These are phyloP conservation scores for Siniperca undulata DNA, from an alignment of 2,797 vertebrate genomes.

Conservation along the genomic window DNA sequence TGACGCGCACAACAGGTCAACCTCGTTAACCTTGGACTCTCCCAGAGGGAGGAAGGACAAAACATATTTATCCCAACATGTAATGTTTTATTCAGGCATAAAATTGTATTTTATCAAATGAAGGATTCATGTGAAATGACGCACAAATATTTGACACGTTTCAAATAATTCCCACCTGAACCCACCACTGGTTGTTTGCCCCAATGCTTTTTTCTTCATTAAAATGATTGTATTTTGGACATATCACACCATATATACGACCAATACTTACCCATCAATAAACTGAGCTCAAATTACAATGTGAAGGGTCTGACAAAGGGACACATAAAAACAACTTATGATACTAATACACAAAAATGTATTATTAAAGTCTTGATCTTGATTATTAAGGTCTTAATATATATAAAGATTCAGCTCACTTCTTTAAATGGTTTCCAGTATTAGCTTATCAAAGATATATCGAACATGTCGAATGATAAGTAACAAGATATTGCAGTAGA, in stretches of 20 bases:
- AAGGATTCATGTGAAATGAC: constrained; percentile 4
- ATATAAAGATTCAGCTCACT: neutral
- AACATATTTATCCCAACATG: neutral
- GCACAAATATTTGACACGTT: neutral
- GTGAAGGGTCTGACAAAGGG: neutral
- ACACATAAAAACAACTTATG: neutral
- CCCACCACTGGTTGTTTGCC: neutral
- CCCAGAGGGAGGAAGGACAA: neutral
- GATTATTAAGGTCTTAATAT: too few relatives aligned
- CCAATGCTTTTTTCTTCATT: too few relatives aligned
- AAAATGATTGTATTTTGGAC: too few relatives aligned
- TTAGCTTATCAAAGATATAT: too few relatives aligned
- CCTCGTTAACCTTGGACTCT: constrained; percentile 19
- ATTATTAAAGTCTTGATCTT: neutral
- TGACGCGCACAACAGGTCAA: constrained; percentile 4
- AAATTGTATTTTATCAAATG: neutral
- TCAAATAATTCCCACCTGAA: neutral
- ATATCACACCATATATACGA: too few relatives aligned
- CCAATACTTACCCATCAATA: too few relatives aligned
- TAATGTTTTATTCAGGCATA: constrained; percentile 9
- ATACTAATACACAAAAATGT: neutral
- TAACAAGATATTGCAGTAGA: neutral
- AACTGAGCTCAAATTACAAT: too few relatives aligned
- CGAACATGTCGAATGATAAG: neutral
- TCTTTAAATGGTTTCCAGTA: neutral